These are phyloP conservation scores for Phodopus roborovskii DNA, from an alignment of 2,113 vertebrate genomes.

Conservation along the genomic window DNA sequence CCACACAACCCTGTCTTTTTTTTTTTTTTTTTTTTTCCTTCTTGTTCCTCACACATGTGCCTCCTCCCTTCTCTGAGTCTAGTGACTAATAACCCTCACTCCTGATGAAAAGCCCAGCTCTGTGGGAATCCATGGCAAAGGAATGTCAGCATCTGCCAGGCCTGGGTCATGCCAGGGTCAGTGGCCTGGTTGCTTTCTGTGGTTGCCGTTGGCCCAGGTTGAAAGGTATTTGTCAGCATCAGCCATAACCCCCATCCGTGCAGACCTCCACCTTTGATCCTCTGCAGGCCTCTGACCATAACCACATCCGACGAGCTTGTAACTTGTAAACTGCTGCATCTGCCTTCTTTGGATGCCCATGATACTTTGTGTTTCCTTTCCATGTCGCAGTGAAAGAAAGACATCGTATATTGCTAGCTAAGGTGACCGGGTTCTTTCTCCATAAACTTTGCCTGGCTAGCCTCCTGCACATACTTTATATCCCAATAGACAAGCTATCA, in stretches of 20 bases:
- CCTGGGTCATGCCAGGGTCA: constrained; percentile 58
- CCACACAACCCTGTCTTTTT: neutral
- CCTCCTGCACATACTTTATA: neutral
- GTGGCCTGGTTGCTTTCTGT: constrained; percentile 43
- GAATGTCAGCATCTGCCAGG: constrained; percentile 38
- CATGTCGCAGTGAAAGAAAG: neutral
- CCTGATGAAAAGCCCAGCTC: constrained; percentile 11
- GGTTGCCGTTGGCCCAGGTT: constrained; percentile 67
- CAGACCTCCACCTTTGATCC: constrained; percentile 70
- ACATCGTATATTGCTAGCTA: neutral
- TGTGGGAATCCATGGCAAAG: constrained; percentile 31
- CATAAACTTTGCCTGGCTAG: neutral
- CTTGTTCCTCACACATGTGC: neutral
- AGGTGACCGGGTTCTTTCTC: neutral
- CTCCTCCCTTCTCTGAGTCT: neutral
- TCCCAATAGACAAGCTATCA: neutral
- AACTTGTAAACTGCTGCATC: neutral
- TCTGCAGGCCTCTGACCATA: constrained; percentile 51
- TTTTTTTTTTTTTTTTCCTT: neutral
- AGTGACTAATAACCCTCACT: constrained; percentile 14
- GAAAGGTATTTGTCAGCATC: constrained; percentile 53
- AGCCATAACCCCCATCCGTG: constrained; percentile 16
- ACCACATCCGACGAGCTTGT: constrained; percentile 55
- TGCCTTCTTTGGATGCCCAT: neutral
- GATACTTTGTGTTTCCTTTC: neutral